These are phyloP conservation scores for Tragelaphus imberbis DNA, from an alignment of 2,113 vertebrate species.

Conservation along the genomic window DNA sequence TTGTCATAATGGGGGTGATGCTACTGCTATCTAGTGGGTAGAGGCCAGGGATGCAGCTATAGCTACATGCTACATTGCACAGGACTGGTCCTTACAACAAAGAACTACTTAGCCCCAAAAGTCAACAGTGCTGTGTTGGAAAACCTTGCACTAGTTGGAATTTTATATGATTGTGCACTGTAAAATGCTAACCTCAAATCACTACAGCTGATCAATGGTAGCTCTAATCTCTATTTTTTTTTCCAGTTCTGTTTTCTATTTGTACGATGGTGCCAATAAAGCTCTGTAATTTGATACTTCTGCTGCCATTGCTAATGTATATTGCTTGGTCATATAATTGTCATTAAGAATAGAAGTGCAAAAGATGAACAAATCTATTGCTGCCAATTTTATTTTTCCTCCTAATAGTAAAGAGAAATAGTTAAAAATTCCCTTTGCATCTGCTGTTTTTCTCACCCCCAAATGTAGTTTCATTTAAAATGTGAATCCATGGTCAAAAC, in stretches of 20 bases:
- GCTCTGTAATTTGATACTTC: not conserved
- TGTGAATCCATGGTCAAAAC: slow-evolving; percentile 52
- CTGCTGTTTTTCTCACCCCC: slow-evolving; percentile 59
- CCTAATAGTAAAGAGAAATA: slow-evolving; percentile 71
- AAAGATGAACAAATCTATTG: slow-evolving; percentile 64
- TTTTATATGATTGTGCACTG: not conserved
- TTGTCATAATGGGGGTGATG: not conserved
- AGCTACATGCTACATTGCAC: not conserved
- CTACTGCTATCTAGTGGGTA: not conserved
- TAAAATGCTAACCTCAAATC: slow-evolving; percentile 4
- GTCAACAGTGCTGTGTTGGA: not conserved
- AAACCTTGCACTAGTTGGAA: not conserved
- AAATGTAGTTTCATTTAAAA: slow-evolving; percentile 67
- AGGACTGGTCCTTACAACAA: not conserved
- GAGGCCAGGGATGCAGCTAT: not conserved
- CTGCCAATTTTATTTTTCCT: slow-evolving; percentile 64
- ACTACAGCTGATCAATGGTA: not conserved
- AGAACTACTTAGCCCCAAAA: not conserved
- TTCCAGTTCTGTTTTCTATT: not conserved
- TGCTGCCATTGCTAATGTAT: not conserved
- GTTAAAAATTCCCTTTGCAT: slow-evolving; percentile 70
- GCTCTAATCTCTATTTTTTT: not conserved
- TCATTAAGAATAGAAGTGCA: not conserved
- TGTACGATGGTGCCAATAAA: not conserved
- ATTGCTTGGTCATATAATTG: not conserved